phyloP scores from a whole-genome alignment of 2,113 vertebrate species.

The Poecile atricapillus region DNA sequence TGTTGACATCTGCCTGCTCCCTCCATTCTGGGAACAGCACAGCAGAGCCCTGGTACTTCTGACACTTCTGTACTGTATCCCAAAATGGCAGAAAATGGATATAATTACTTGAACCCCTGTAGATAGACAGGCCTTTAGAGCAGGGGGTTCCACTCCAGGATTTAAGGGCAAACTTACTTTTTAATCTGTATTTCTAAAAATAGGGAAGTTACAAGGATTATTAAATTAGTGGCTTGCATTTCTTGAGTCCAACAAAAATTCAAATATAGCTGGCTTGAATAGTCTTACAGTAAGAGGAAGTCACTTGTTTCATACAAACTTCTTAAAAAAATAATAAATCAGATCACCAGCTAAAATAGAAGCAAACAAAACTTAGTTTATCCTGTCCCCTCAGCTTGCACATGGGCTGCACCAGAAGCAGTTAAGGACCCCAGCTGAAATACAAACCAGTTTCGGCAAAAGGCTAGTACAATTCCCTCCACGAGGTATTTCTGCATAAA shows the following conservation, averaged over 20 bases:
- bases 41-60: not conserved
- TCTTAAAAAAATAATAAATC: not conserved
- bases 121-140: not conserved
- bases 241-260: not conserved
- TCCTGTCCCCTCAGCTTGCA: accelerated
- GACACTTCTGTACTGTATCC: not conserved
- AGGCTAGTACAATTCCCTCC: not conserved
- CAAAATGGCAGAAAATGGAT: not conserved
- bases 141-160: not conserved
- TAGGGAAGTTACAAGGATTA: not conserved
- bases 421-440: not conserved
- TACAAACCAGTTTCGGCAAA: not conserved
- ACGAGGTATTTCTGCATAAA: not conserved
- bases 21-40: not conserved
- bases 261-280: not conserved
- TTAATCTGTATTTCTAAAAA: not conserved
- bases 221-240: not conserved
- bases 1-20: not conserved
- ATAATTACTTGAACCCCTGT: accelerated
- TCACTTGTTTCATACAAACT: not conserved
- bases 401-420: not conserved
- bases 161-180: not conserved
- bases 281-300: not conserved
- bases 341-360: not conserved
- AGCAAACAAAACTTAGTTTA: not conserved